Base-by-base conservation (phyloP, 2,888 invertebrate species). In the Drosophila melanosoma region DNA sequence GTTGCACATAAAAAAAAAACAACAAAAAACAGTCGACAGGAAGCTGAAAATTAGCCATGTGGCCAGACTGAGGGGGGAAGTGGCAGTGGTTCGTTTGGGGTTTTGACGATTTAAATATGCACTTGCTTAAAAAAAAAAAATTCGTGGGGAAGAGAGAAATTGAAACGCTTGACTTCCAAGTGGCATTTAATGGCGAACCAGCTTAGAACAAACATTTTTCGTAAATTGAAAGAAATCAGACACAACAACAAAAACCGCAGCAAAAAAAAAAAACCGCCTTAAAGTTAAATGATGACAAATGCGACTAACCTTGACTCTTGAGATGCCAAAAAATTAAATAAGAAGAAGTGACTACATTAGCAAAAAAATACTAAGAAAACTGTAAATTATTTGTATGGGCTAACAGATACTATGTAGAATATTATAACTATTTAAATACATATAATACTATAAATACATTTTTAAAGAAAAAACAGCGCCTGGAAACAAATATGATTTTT, bases 281-380 rank as follows among this genome's bases (percentile, higher is more conserved):
- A 70, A 76, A 67, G 58, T 72, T 90, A 87, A 87, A 87, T 76
- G 74, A 90, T 90, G 86, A 87, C 85, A 90, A 87, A 87, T 87
- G 86, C 57, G 62, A 48, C 52, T 57, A 83, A 83, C 86, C 90
- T 86, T 86, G 90, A 86, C 87, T 79, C 75, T 70, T 45, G 71
- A 63, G 69, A 62, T 45, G 58, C 56, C 57, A 60, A 67, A 69
- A 69, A 48, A 63, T 68, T 36, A 71, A 56, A 35, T 51, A 60
- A 57, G 54, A 59, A 61, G 67, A 45, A 58, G 40, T 64, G 51
- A 58, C 36, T 38, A 52, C 63, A 80, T 64, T 66, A 58, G 66
- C 76, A 54, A 49, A 32, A 32, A 40, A 40, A 52, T 26, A 40
- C 11, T 15, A n/a, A 48, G n/a, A 29, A 0, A 17, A 15, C 20